Base-by-base conservation (phyloP, 2,888 invertebrate species). In the Danaus chrysippus region DNA sequence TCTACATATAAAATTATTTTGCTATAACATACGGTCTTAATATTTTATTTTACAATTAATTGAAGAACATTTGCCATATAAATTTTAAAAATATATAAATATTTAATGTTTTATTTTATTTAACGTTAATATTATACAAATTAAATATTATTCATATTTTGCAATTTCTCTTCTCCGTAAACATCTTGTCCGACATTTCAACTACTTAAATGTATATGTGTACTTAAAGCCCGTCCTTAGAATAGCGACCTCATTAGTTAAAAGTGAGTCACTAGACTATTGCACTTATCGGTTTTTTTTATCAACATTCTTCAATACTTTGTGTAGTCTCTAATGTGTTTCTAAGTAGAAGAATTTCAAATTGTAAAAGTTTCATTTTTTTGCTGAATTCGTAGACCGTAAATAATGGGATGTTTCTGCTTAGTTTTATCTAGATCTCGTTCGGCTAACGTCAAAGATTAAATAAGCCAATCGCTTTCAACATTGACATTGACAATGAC, bases 1-100 rank as follows among this genome's bases (percentile, higher is more conserved):
- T 82, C 79, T 83, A 81, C 79, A 85, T 87, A 86, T 84, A 86
- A 86, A 86, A 87, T 87, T 82, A 84, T 82, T 75, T 74, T 75
- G 76, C 68, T 70, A 67, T 79, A 80, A 61, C 59, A 60, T 62
- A 56, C 56, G 64, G 17, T 17, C 17, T 17, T 1, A 17, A n/a
- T 11, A 17, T 17, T 17, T 17, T 10, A 17, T 49, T 34, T 34
- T 10, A 9, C 1, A 49, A 49, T 49, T 11, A 10, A 17, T 49
- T 9, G 3, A n/a, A 46, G 9, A 15, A 1, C 13, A 13, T n/a
- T 13, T 46, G 0, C 5, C 15, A 15, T 5, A 9, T 46, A 46
- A 46, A 46, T 46, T 9, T n/a, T 15, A 15, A n/a, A 46, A 13
- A 46, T 2, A 13, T 13, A 46, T 46, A n/a, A 17, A 15, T 2